Percentiles rank a stretch among this genome's conserved stretches.
Evolutionary conservation across 1,140 invertebrate genomes (phyloP).

Genomic region (Hormaphis cornu): DNA sequence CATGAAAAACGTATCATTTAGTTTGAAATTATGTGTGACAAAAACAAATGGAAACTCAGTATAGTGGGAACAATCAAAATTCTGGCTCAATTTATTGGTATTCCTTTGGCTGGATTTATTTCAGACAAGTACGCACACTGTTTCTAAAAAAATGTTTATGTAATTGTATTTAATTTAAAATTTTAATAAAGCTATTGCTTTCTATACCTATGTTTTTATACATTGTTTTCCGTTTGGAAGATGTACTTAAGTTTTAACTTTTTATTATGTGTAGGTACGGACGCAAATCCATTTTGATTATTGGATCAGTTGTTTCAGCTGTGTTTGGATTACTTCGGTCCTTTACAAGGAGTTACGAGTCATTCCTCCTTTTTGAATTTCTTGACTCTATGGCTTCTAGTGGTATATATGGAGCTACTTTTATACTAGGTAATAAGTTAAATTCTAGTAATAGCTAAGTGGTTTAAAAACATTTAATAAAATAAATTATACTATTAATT

Average conservation of each 20-base stretch:
- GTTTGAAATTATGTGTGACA: conserved; percentile 49
- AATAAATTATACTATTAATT: too few relatives aligned
- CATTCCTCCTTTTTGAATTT: conserved; percentile 49
- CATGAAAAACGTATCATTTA: conserved; percentile 36
- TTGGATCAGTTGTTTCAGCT: conserved; percentile 48
- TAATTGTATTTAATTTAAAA: too few relatives aligned
- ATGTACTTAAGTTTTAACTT: too few relatives aligned
- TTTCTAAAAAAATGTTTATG: too few relatives aligned
- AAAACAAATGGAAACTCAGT: conserved; percentile 54
- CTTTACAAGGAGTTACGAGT: conserved; percentile 47
- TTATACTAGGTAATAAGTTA: conserved; percentile 55
- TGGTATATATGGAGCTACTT: conserved; percentile 52
- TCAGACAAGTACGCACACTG: conserved; percentile 52
- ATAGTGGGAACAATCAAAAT: conserved; percentile 54
- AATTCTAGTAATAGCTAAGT: too few relatives aligned
- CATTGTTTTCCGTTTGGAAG: too few relatives aligned
- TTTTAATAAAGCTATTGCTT: too few relatives aligned
- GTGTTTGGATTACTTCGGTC: conserved; percentile 47
- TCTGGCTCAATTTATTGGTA: conserved; percentile 50
- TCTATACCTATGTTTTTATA: too few relatives aligned
- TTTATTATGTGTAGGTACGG: too few relatives aligned
- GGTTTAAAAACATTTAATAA: not conserved
- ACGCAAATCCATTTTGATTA: conserved; percentile 49
- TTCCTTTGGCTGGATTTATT: conserved; percentile 48
- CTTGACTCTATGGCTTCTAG: conserved; percentile 51